Evolutionary conservation across 2,888 invertebrate genomes (phyloP).

Genomic region (Coecobrya sp.): DNA sequence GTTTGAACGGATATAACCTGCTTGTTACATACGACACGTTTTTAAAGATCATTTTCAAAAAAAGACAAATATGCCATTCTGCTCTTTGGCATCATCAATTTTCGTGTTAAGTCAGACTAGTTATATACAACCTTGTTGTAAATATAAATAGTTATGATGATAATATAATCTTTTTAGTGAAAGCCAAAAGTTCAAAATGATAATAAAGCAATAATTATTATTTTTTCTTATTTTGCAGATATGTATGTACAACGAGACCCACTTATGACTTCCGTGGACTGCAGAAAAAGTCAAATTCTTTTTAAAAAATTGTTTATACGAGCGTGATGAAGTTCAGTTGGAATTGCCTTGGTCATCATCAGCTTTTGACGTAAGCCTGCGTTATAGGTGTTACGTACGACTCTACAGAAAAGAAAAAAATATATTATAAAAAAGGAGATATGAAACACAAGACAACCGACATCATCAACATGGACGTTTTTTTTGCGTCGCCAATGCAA

Average conservation of each 20-base stretch:
- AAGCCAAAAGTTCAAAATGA: no score
- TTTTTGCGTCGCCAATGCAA: slow-evolving; percentile 67
- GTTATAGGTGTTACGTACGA: not conserved
- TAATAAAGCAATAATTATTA: slow-evolving; percentile 4
- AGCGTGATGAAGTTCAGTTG: slow-evolving; percentile 22
- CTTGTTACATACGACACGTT: no score
- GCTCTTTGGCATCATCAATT: no score
- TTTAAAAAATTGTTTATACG: slow-evolving; percentile 46
- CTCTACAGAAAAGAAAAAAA: no score
- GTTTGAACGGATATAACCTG: no score
- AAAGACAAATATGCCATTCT: no score
- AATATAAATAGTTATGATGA: no score
- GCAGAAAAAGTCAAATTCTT: slow-evolving; percentile 31
- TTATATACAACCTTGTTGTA: no score
- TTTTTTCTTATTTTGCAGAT: slow-evolving; percentile 58
- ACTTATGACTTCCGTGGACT: slow-evolving; percentile 33
- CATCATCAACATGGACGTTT: slow-evolving; percentile 32
- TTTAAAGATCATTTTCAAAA: no score
- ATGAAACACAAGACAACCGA: slow-evolving; percentile 36
- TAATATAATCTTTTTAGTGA: no score
- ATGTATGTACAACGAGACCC: slow-evolving; percentile 40
- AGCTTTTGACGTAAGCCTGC: not conserved
- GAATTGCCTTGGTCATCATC: slow-evolving; percentile 26
- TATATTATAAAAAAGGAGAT: slow-evolving; percentile 2
- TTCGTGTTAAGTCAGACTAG: no score